A percentile compares a stretch with the other conserved stretches of the same genome.
These are phyloP conservation scores for Lophotis ruficrista DNA, from an alignment of 2,113 vertebrate species.

Conservation along the genomic window DNA sequence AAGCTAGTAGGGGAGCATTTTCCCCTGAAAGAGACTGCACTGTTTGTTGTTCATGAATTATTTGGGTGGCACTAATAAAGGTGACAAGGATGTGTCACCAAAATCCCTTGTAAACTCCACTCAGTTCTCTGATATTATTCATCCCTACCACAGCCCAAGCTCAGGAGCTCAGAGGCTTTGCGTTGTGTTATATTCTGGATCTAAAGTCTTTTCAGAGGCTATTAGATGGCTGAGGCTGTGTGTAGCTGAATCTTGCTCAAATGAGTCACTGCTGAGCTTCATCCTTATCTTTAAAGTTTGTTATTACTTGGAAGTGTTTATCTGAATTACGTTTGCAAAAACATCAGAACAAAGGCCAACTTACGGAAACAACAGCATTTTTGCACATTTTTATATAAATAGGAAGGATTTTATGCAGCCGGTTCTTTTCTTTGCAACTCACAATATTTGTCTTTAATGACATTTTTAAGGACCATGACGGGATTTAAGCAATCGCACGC, in stretches of 20 bases:
- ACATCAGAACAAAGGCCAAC: conserved; percentile 26
- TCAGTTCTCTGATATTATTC: not conserved
- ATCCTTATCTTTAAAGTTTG: conserved; percentile 55
- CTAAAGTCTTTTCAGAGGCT: not conserved
- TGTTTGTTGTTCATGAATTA: not conserved
- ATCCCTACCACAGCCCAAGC: not conserved
- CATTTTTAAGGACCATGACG: not conserved
- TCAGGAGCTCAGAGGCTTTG: not conserved
- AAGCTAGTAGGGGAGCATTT: not conserved
- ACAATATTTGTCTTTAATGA: conserved; percentile 2
- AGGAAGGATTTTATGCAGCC: not conserved
- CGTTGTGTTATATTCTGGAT: not conserved
- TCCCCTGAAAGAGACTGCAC: not conserved
- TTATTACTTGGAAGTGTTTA: conserved; percentile 47
- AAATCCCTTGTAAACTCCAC: not conserved
- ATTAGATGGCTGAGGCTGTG: not conserved
- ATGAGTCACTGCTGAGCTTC: conserved; percentile 42
- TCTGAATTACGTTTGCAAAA: conserved; percentile 29
- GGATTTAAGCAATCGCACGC: not conserved
- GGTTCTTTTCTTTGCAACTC: conserved; percentile 8
- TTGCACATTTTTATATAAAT: conserved; percentile 8
- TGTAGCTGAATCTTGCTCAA: not conserved
- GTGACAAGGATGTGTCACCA: not conserved
- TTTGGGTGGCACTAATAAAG: not conserved
- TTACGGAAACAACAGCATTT: not conserved